Base-by-base conservation (phyloP, 64 coral and sea anemone genomes). In the Dendronephthya gigantea region DNA sequence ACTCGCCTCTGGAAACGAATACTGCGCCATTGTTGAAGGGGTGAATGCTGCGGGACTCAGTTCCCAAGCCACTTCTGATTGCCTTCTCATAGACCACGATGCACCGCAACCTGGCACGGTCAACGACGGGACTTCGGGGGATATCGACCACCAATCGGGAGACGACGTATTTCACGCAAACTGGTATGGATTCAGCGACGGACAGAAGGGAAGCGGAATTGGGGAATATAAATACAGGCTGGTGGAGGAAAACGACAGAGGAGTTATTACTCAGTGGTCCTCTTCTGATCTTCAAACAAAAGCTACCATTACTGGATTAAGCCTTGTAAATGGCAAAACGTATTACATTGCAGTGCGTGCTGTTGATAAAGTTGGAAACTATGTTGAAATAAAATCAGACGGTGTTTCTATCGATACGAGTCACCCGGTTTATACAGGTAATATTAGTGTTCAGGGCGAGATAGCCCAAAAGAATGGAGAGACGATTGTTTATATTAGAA, bases 171-270 rank as follows among this genome's bases (percentile, higher is more conserved):
- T 97, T 39, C 84, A 87, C 66, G 91, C 86, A 16, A 97, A 97
- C 62, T 97, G 94, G 94, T 84, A 93, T 58, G 94, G 91, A 7
- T 97, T 97, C 12, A 87, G 31, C 13, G 94, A 97, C 59, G 94
- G 91, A 0, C 52, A 1, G 79, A 93, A 84, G 83, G 94, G 94
- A 48, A 96, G 94, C 75, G 94, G 94, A 49, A 86, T 96, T 66
- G 81, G 49, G 11, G 94, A 90, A 40, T 97, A 97, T 36, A 90
- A 65, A 68, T 97, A 81, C 30, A 86, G 84, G 48, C 48, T 94
- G 11, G 87, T 36, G 40, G 84, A 97, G 35, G 89, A 81, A 39
- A 90, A 50, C 43, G 86, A 45, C 43, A 84, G 35, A 27, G 68
- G 35, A 27, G 68, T 91, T 7, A 47, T 89, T 12, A 83, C 90